Evolutionary conservation across 2,113 vertebrate species (phyloP).

Genomic region (Sarotherodon lohbergeri): DNA sequence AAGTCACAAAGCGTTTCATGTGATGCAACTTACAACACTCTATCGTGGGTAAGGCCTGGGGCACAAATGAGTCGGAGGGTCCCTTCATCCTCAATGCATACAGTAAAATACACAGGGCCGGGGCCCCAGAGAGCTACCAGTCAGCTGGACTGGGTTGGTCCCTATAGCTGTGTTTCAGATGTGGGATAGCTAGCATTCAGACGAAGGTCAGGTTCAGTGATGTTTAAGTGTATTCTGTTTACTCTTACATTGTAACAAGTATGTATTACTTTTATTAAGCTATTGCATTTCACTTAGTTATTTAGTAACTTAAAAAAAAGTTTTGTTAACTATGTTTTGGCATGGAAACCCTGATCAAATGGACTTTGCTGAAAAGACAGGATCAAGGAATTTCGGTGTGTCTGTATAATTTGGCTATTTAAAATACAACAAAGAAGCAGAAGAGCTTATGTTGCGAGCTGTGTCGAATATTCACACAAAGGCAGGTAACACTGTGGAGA

Average conservation of each 20-base stretch:
- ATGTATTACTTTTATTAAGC: neutral
- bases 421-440: neutral
- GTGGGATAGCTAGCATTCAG: neutral
- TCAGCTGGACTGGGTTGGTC: neutral
- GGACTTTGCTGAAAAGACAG: neutral
- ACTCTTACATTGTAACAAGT: neutral
- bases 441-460: neutral
- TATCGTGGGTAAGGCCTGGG: neutral
- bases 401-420: neutral
- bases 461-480: neutral
- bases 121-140: neutral
- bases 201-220: neutral
- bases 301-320: neutral
- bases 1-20: neutral
- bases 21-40: neutral
- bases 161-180: neutral
- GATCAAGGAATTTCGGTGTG: neutral
- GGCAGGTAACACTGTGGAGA: neutral
- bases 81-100: neutral
- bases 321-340: neutral
- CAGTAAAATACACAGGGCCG: neutral
- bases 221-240: neutral
- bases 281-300: accelerated
- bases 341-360: neutral
- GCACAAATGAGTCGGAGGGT: neutral